Evolutionary conservation across 2,888 invertebrate species (phyloP).

Genomic region (Apotomis turbidana): DNA sequence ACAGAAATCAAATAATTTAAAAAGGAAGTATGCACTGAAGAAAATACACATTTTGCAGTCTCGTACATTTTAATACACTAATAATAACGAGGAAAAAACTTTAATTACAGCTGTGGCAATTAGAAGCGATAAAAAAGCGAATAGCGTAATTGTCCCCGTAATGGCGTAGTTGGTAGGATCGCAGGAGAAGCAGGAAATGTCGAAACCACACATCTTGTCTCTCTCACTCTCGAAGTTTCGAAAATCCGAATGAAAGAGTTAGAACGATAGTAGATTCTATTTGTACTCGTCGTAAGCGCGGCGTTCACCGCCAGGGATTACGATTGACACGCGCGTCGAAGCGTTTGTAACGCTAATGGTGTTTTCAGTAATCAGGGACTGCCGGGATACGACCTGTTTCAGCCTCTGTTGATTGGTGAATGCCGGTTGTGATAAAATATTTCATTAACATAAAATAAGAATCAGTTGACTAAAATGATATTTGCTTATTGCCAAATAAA

Average conservation of each 20-base stretch:
- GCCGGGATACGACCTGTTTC: too few species aligned
- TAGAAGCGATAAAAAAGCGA: conserved; percentile 23
- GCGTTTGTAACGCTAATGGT: conserved; percentile 19
- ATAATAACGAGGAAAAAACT: not conserved
- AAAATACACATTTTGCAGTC: not conserved
- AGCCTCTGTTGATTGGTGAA: not conserved
- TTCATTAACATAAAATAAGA: too few species aligned
- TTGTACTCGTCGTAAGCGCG: not conserved
- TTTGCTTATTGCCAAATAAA: not conserved
- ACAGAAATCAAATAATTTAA: too few species aligned
- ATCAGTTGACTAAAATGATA: too few species aligned
- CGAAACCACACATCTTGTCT: not conserved
- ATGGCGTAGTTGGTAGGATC: conserved; percentile 16
- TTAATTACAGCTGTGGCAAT: conserved; percentile 11
- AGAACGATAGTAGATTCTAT: not conserved
- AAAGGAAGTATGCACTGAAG: too few species aligned
- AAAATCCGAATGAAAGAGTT: not conserved
- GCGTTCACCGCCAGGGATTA: not conserved
- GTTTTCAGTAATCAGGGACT: not conserved
- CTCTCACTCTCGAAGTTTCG: not conserved
- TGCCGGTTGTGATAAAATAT: not conserved
- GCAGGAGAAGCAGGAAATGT: not conserved
- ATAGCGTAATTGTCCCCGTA: not conserved
- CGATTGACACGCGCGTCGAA: conserved; percentile 12
- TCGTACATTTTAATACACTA: not conserved